A percentile compares a stretch with the other conserved stretches of the same genome.
phyloP scores from a whole-genome alignment of 2,888 invertebrate species.

The Chloromyia formosa region DNA sequence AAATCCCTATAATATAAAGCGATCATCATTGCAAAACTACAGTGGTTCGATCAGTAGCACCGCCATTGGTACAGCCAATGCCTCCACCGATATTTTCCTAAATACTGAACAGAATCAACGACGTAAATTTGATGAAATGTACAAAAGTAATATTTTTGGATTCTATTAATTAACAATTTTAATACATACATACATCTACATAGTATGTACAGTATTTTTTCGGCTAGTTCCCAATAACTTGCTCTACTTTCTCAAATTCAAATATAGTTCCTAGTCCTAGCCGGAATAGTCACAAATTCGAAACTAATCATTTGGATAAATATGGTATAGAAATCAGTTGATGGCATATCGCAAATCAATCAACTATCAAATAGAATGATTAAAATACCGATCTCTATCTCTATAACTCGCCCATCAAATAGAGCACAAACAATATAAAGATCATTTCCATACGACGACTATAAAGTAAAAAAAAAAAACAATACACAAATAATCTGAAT shows the following conservation, averaged over 20 bases:
- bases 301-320: background rate
- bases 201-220: background rate
- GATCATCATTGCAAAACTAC: conserved; percentile 14
- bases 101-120: conserved; percentile 37
- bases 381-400: no score
- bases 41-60: background rate
- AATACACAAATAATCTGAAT: no score
- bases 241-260: background rate
- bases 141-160: conserved; percentile 44
- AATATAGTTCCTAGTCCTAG: background rate
- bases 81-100: conserved; percentile 26
- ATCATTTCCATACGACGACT: no score
- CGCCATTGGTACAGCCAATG: no score
- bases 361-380: no score
- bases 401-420: no score
- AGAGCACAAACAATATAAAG: no score
- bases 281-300: background rate
- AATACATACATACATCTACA: background rate
- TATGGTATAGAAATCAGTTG: no score
- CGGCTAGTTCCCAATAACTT: background rate
- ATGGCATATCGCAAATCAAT: no score
- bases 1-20: conserved; percentile 30
- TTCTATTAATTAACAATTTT: conserved; percentile 26
- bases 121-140: conserved; percentile 46
- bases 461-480: no score